Conservation (phyloP, 2,888 invertebrate species). For the Drosophila nigricruria region DNA sequence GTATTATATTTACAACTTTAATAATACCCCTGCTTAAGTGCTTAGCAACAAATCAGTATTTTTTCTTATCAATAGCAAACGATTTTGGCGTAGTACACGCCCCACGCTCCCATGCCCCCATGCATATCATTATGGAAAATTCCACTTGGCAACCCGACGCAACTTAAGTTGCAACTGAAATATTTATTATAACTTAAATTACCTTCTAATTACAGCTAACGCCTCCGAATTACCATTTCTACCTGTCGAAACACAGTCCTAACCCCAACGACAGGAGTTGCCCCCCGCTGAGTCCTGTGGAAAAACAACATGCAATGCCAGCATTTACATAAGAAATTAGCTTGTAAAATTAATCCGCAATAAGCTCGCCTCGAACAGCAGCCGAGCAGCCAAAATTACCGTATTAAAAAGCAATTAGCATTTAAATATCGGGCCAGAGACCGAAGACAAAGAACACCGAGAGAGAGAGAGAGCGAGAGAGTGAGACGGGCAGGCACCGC, state of each 20-base stretch:
- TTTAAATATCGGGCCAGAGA: constrained; percentile 65
- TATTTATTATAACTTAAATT: constrained; percentile 82
- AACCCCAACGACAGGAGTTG: neutral
- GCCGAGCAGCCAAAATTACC: constrained; percentile 70
- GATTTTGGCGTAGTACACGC: constrained; percentile 26
- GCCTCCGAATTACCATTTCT: constrained; percentile 75
- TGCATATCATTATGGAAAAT: constrained; percentile 18
- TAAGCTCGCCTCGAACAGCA: constrained; percentile 72
- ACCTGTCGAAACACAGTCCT: constrained; percentile 48
- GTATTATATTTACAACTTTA: neutral
- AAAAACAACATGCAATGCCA: constrained; percentile 64
- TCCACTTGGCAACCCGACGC: neutral
- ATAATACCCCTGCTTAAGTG: neutral
- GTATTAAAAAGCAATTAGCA: constrained; percentile 84
- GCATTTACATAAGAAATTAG: constrained; percentile 84
- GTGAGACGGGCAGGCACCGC: neutral
- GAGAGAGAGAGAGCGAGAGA: neutral
- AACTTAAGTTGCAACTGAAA: constrained; percentile 68
- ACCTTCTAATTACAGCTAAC: constrained; percentile 81
- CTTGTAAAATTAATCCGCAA: constrained; percentile 84
- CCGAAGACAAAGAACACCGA: constrained; percentile 44
- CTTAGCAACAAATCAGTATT: constrained; percentile 17
- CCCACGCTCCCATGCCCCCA: too few species aligned
- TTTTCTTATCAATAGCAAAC: constrained; percentile 23
- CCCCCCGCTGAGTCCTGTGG: constrained; percentile 20